These are phyloP conservation scores for Steinernema feltiae DNA, from an alignment of 1,140 invertebrate genomes.

Conservation along the genomic window DNA sequence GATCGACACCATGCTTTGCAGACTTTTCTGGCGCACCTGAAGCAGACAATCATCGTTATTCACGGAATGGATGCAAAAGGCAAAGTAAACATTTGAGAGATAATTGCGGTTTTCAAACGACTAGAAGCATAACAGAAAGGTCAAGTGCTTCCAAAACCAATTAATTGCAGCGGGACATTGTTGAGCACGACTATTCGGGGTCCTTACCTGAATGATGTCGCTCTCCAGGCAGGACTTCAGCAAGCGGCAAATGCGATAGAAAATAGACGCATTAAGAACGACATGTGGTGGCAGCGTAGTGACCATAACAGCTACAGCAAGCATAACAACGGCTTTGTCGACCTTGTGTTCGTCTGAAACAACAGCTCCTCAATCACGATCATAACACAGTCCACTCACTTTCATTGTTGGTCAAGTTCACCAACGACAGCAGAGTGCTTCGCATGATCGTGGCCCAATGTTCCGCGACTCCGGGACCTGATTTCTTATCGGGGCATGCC, in stretches of 20 bases:
- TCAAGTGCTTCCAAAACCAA: no score
- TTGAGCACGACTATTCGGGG: no score
- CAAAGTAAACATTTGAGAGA: background rate
- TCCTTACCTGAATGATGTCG: conserved; percentile 67
- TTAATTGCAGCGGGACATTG: background rate
- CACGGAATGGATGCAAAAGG: conserved; percentile 21
- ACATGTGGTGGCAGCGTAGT: conserved; percentile 73
- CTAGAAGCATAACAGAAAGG: conserved; percentile 14
- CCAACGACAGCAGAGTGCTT: conserved; percentile 38
- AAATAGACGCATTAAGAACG: conserved; percentile 71
- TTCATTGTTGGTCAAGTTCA: conserved; percentile 63
- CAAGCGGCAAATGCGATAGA: conserved; percentile 86
- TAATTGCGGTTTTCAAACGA: no score
- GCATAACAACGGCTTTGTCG: conserved; percentile 63
- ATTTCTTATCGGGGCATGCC: background rate
- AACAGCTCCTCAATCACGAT: conserved; percentile 8
- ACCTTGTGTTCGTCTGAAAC: conserved; percentile 21
- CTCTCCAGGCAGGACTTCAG: conserved; percentile 79
- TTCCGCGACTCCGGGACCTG: conserved; percentile 15
- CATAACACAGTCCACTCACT: conserved; percentile 68
- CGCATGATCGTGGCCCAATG: conserved; percentile 38
- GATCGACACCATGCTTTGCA: conserved; percentile 71
- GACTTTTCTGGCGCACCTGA: conserved; percentile 70
- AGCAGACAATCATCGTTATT: conserved; percentile 18
- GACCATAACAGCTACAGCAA: conserved; percentile 79